Evolutionary conservation across 2,888 invertebrate species (phyloP), one percentile per base, ranked within the genome.

Genomic region (Drosophila hawaiiensis): DNA sequence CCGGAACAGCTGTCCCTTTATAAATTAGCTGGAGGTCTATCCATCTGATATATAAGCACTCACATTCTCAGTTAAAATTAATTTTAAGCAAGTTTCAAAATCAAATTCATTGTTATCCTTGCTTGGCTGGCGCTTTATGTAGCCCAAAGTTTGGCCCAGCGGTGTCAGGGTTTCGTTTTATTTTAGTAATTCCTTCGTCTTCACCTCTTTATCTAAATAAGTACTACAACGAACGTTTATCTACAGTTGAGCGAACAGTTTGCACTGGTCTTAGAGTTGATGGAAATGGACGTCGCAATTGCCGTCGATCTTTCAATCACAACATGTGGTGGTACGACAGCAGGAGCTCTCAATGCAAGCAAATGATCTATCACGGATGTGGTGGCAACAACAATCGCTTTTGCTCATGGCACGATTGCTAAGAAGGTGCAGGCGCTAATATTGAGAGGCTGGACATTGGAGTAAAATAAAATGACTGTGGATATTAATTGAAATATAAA

Each of bases 81-180:
- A 77, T 50, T 78, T 77, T 19, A 39, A 28, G 14, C 22, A 53
- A 53, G 35, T 25, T 25, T 39, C 22, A 58, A 64, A 31, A 80
- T 78, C 66, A 79, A 77, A 39, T 77, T 77, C 28, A 39, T 69
- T 25, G 25, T 67, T 14, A 25, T 73, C 31, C 50, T 73, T 29
- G 53, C 66, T n/a, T 58, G 63, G 19, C 56, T 79, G 4, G 52
- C 7, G 59, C 58, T 81, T 14, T 73, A 52, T 16, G 56, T 81
- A 43, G 61, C 63, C 37, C 31, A 33, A 4, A 33, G 37, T 2
- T 33, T 68, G 22, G 60, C 64, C 25, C 81, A 81, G 25, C 16
- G 16, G 31, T 33, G 53, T 14, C 22, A 14, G 5, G 53, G 53
- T 16, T 12, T 14, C 7, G 6, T 53, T 16, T 7, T 22, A 16